Percentiles rank a stretch among this genome's conserved stretches.
Conservation (phyloP, 2,113 vertebrate genomes). For the Picathartes gymnocephalus region DNA sequence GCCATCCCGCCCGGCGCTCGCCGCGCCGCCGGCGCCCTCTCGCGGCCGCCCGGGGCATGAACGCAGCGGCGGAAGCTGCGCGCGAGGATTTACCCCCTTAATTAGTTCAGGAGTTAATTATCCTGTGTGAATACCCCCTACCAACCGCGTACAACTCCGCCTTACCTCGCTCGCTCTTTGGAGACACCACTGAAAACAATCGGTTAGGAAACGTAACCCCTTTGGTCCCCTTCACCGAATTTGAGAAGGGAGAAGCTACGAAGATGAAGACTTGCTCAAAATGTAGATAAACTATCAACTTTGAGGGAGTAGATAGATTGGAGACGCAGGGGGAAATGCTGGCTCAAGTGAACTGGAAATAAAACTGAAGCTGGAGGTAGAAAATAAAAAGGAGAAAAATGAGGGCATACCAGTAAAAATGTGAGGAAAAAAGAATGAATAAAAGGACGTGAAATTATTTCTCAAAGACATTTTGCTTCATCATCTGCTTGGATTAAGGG, state of each 20-base stretch:
- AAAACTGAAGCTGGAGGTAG: not conserved
- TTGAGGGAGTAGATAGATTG: not conserved
- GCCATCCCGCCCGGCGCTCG: not conserved
- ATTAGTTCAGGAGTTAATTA: not conserved
- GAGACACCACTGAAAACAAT: not conserved
- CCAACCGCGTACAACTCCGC: fast-evolving
- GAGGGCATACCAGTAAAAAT: not conserved
- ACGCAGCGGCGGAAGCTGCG: fast-evolving
- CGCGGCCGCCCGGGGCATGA: not conserved
- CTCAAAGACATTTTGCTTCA: not conserved
- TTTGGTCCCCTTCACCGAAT: fast-evolving
- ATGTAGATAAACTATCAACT: fast-evolving
- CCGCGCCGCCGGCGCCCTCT: not conserved
- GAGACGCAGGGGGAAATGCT: not conserved
- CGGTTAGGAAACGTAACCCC: fast-evolving
- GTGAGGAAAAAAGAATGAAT: not conserved
- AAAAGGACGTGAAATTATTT: not conserved
- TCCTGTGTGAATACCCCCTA: fast-evolving
- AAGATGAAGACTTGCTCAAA: not conserved
- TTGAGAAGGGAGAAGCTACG: not conserved
- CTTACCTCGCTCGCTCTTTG: not conserved
- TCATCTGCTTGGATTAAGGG: not conserved
- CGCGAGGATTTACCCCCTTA: fast-evolving
- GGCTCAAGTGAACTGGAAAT: not conserved
- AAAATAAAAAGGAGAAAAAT: not conserved